Evolutionary conservation across 2,113 vertebrate genomes (phyloP).

Genomic region (Gallinago undulata): DNA sequence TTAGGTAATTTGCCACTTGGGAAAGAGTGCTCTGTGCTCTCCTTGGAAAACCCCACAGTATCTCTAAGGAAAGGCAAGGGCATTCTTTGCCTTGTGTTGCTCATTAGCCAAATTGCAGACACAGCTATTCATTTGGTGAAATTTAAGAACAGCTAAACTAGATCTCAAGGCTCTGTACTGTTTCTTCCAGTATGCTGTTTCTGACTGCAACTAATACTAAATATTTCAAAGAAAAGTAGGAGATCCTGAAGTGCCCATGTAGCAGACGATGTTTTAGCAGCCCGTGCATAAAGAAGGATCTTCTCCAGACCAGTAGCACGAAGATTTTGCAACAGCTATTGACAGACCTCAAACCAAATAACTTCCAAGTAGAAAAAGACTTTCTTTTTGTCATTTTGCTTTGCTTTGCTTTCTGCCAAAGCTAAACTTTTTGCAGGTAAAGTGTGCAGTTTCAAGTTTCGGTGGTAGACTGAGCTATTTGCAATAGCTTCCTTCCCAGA

Average conservation of each 20-base stretch:
- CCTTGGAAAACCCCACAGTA: background rate
- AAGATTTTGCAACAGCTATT: background rate
- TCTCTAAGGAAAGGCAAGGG: background rate
- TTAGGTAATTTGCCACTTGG: constrained; percentile 43
- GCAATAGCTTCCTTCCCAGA: background rate
- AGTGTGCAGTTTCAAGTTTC: background rate
- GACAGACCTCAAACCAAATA: background rate
- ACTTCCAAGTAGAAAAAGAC: background rate
- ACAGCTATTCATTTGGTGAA: background rate
- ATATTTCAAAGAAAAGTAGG: background rate
- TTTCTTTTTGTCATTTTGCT: background rate
- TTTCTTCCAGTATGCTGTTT: background rate
- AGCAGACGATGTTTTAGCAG: background rate
- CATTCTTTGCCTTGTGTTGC: background rate
- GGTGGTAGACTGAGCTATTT: background rate
- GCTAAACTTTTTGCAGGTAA: background rate
- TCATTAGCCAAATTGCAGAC: background rate
- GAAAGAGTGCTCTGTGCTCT: background rate
- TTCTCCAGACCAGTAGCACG: background rate
- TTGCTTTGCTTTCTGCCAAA: background rate
- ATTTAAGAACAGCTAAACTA: background rate
- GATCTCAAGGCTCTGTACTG: background rate
- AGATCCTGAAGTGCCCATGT: background rate
- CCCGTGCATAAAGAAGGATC: background rate
- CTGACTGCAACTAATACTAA: background rate